Percentiles rank a stretch among this genome's conserved stretches.
These are phyloP conservation scores for Siniperca knerii DNA, from an alignment of 2,113 vertebrate species.

Conservation along the genomic window DNA sequence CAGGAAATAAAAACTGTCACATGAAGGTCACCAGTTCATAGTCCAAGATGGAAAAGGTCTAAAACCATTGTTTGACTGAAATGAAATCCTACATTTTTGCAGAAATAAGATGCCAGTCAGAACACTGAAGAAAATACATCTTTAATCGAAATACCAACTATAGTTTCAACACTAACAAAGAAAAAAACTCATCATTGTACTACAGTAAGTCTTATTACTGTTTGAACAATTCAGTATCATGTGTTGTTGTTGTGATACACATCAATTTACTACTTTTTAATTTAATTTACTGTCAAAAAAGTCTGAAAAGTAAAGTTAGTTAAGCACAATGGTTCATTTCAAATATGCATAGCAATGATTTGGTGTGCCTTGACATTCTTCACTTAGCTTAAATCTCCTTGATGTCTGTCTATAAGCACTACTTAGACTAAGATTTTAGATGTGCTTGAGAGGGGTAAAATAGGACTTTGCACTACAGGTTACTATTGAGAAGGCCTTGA, in stretches of 20 bases:
- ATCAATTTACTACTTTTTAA: background rate
- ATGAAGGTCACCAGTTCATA: slow-evolving; percentile 35
- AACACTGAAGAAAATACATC: background rate
- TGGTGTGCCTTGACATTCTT: background rate
- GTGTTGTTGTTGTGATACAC: background rate
- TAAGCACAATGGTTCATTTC: background rate
- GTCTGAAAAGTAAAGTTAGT: background rate
- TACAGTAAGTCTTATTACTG: background rate
- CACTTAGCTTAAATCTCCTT: background rate
- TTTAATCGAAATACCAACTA: background rate
- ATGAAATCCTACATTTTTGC: slow-evolving; percentile 29
- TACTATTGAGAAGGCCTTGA: slow-evolving; percentile 4
- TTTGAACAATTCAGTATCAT: background rate
- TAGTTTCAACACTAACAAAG: background rate
- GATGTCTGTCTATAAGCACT: background rate
- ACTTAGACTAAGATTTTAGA: background rate
- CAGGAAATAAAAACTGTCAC: slow-evolving; percentile 42
- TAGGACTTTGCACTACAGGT: background rate
- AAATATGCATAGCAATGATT: background rate
- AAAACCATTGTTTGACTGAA: slow-evolving; percentile 30
- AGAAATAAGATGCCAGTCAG: slow-evolving; percentile 41
- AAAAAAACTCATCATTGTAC: background rate
- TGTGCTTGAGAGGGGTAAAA: background rate
- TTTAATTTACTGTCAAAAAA: background rate
- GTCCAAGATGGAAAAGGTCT: slow-evolving; percentile 40